phyloP scores from a whole-genome alignment of 2,888 invertebrate genomes.

The Uloborus plumipes region DNA sequence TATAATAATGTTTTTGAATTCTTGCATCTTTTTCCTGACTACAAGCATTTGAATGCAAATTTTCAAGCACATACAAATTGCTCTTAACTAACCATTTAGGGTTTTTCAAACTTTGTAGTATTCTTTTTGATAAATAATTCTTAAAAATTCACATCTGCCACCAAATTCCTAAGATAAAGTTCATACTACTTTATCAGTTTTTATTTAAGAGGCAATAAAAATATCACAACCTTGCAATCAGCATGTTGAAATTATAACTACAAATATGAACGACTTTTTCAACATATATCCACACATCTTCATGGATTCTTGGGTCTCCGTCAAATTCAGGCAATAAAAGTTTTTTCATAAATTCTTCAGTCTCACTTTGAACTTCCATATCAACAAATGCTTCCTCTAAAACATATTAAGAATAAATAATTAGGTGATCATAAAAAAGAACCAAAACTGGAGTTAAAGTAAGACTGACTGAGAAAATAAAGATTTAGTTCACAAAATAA shows the following conservation, averaged over 20 bases:
- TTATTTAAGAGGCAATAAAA: no score
- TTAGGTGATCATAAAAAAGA: no score
- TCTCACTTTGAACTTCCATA: constrained; percentile 12
- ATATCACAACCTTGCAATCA: constrained; percentile 2
- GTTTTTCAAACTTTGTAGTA: no score
- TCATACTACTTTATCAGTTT: background rate
- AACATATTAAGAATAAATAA: background rate
- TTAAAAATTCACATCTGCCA: background rate
- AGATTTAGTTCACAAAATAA: no score
- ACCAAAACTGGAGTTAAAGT: no score
- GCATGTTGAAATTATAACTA: constrained; percentile 7
- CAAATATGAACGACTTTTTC: constrained; percentile 4
- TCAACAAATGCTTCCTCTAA: constrained; percentile 19
- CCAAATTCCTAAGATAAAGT: background rate
- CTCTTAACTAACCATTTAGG: no score
- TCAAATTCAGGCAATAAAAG: constrained; percentile 25
- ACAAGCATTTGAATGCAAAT: no score
- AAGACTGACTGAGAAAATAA: no score
- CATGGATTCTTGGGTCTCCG: constrained; percentile 14
- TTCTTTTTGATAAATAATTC: no score
- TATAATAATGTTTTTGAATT: no score
- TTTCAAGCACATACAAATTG: no score
- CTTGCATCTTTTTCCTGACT: no score
- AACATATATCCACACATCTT: constrained; percentile 35
- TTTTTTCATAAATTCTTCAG: constrained; percentile 3